Conservation (phyloP, 2,113 vertebrate species). For the Elanoides forficatus region DNA sequence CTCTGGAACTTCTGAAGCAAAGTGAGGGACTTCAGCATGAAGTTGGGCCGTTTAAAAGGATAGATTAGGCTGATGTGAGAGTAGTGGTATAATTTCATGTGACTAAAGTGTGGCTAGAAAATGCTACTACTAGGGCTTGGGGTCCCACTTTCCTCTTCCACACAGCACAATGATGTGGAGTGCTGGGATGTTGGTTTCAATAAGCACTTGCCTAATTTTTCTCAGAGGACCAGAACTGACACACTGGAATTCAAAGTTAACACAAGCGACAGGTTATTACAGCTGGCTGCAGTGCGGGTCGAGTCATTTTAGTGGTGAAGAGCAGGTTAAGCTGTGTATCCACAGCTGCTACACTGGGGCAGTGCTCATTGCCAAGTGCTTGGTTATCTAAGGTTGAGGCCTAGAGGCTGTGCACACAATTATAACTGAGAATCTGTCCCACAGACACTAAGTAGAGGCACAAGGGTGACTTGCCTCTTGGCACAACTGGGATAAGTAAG, state of each 20-base stretch:
- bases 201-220: conserved; percentile 22
- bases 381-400: background rate
- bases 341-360: background rate
- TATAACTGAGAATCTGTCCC: background rate
- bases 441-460: background rate
- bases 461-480: background rate
- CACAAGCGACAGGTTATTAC: background rate
- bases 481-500: background rate
- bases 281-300: background rate
- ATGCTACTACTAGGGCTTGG: background rate
- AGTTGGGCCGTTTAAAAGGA: background rate
- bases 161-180: background rate
- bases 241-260: conserved; percentile 18
- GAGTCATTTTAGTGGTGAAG: background rate
- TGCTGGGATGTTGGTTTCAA: conserved; percentile 19
- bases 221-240: background rate
- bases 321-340: background rate
- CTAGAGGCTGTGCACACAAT: background rate
- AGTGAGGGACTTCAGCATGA: background rate
- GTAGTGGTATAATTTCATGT: background rate
- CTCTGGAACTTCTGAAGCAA: background rate
- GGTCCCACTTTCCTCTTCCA: background rate
- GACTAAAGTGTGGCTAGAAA: background rate
- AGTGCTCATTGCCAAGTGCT: background rate
- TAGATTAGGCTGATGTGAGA: background rate